Evolutionary conservation across 2,888 invertebrate genomes (phyloP).

Genomic region (Cantharis flavilabris): DNA sequence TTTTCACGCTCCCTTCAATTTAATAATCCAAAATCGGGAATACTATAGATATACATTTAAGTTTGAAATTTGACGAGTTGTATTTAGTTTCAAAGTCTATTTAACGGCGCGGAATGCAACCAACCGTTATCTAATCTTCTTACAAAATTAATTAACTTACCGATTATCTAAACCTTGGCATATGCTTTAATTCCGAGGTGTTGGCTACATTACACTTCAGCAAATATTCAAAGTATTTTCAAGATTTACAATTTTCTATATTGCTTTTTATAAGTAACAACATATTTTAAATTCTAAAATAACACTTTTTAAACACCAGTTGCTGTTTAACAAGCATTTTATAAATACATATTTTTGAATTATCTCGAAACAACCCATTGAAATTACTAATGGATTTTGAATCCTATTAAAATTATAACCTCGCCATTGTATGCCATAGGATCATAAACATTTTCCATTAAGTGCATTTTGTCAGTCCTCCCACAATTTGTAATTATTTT

Average conservation of each 20-base stretch:
- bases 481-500: no score
- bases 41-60: not conserved
- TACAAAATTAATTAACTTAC: not conserved
- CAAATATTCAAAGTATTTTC: not conserved
- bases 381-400: no score
- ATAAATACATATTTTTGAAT: no score
- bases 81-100: not conserved
- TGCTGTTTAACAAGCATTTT: no score
- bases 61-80: not conserved
- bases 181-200: not conserved
- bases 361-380: no score
- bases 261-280: not conserved
- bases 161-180: not conserved
- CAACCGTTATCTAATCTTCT: not conserved
- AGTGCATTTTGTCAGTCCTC: no score
- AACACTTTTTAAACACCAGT: no score
- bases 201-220: not conserved
- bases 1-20: not conserved
- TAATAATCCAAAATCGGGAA: not conserved
- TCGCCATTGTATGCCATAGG: no score
- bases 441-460: no score
- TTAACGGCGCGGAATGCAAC: not conserved
- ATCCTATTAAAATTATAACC: no score
- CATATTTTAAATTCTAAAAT: not conserved
- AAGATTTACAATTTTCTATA: not conserved